Conservation (phyloP, 2,888 invertebrate species). For the Drosophila kuntzei region DNA sequence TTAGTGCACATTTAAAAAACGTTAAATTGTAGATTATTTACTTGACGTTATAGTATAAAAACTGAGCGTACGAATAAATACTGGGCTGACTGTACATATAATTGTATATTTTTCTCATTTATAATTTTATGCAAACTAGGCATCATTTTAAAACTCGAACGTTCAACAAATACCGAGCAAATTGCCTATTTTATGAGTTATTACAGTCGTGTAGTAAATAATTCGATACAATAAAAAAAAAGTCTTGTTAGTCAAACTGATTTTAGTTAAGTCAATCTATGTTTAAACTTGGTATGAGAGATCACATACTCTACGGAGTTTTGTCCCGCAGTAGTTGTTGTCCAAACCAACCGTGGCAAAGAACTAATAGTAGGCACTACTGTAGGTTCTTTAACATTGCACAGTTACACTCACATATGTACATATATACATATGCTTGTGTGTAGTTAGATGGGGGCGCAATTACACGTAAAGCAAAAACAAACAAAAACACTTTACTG, state of each 20-base stretch:
- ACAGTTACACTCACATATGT: slow-evolving; percentile 4
- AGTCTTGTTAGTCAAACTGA: too few species aligned
- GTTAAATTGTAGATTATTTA: too few species aligned
- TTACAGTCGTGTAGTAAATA: too few species aligned
- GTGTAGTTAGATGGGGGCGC: slow-evolving; percentile 17
- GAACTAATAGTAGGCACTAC: slow-evolving; percentile 17
- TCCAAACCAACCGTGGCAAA: background rate
- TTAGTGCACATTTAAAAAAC: too few species aligned
- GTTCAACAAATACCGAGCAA: too few species aligned
- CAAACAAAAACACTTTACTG: slow-evolving; percentile 50
- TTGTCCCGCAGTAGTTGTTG: background rate
- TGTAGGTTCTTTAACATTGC: slow-evolving; percentile 10
- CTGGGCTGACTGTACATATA: too few species aligned
- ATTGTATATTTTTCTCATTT: too few species aligned
- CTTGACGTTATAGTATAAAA: too few species aligned
- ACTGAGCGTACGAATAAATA: too few species aligned
- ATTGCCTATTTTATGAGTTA: background rate
- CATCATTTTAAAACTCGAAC: background rate
- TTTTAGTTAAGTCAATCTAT: background rate
- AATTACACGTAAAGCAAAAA: slow-evolving; percentile 39
- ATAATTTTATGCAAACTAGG: background rate
- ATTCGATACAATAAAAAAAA: too few species aligned
- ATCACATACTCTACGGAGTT: background rate
- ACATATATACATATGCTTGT: slow-evolving; percentile 3
- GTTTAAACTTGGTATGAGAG: background rate